Percentiles rank a stretch among this genome's conserved stretches.
Conservation (phyloP, 2,888 invertebrate genomes). For the Yponomeuta sedellus region DNA sequence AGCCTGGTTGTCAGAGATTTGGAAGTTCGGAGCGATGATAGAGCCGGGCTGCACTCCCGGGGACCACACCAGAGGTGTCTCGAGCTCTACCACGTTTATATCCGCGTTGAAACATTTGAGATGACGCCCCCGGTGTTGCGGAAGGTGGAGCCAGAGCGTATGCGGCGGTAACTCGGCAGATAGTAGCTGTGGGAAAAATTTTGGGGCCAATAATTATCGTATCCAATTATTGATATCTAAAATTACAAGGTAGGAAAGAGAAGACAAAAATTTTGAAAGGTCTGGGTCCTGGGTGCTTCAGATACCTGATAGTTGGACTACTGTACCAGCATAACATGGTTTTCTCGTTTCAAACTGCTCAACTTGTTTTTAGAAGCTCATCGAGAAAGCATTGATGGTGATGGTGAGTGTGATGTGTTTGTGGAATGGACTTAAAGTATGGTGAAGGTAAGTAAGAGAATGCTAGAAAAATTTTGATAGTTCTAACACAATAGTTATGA, state of each 20-base stretch:
- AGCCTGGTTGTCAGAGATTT: slow-evolving; percentile 30
- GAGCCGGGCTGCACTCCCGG: slow-evolving; percentile 28
- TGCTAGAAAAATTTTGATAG: too few species aligned
- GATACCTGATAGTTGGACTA: too few species aligned
- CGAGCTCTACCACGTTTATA: slow-evolving; percentile 35
- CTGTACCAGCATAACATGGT: too few species aligned
- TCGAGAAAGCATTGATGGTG: too few species aligned
- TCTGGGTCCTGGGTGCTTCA: too few species aligned
- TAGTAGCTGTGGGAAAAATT: slow-evolving; percentile 26
- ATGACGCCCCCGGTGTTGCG: slow-evolving; percentile 44
- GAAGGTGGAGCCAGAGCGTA: slow-evolving; percentile 44
- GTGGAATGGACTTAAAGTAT: too few species aligned
- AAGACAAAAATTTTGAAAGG: too few species aligned
- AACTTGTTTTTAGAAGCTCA: too few species aligned
- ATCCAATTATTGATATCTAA: neutral
- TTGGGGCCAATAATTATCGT: slow-evolving; percentile 11
- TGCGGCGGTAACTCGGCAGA: slow-evolving; percentile 32
- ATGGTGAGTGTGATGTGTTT: too few species aligned
- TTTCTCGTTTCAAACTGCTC: too few species aligned
- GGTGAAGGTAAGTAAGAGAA: too few species aligned
- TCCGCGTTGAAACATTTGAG: slow-evolving; percentile 39
- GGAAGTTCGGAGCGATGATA: slow-evolving; percentile 26
- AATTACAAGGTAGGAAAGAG: neutral
- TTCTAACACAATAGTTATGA: too few species aligned
- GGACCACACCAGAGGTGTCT: slow-evolving; percentile 25